A percentile compares a stretch with the other conserved stretches of the same genome.
Conservation (phyloP, 2,888 invertebrate genomes). For the Euzophera pinguis region DNA sequence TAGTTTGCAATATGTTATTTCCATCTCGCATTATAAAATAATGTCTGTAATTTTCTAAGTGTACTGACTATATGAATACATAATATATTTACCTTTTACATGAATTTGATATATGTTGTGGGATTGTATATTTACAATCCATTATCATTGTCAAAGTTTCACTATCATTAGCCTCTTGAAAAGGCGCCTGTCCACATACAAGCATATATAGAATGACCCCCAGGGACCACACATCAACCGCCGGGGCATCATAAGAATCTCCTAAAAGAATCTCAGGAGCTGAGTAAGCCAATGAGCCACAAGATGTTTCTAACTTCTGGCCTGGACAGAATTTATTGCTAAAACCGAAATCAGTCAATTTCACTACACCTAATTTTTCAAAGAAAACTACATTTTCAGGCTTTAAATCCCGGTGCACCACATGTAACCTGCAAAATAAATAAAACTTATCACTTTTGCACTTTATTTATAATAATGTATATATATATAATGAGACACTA, state of each 20-base stretch:
- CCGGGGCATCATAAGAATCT: slow-evolving; percentile 99
- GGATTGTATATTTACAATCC: slow-evolving; percentile 98
- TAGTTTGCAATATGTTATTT: too few species aligned
- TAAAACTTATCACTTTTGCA: not conserved
- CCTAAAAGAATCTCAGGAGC: slow-evolving; percentile 99
- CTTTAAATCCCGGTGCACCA: slow-evolving; percentile 93
- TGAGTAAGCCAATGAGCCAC: slow-evolving; percentile 98
- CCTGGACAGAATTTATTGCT: slow-evolving; percentile 98
- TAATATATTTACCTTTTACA: slow-evolving; percentile 86
- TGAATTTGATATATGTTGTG: slow-evolving; percentile 90
- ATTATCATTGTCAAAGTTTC: slow-evolving; percentile 99
- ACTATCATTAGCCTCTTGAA: slow-evolving; percentile 99
- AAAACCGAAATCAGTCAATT: slow-evolving; percentile 98
- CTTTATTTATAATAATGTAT: too few species aligned
- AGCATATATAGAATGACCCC: slow-evolving; percentile 99
- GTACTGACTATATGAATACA: too few species aligned
- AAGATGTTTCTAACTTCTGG: slow-evolving; percentile 97
- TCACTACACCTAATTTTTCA: slow-evolving; percentile 97
- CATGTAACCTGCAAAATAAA: slow-evolving; percentile 74
- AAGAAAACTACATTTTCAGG: slow-evolving; percentile 99
- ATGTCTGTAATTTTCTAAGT: too few species aligned
- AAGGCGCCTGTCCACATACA: slow-evolving; percentile 98
- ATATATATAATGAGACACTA: too few species aligned
- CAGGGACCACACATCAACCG: slow-evolving; percentile 99
- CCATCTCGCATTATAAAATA: too few species aligned